phyloP scores from a whole-genome alignment of 2,113 vertebrate species.

The Mungos mungo region DNA sequence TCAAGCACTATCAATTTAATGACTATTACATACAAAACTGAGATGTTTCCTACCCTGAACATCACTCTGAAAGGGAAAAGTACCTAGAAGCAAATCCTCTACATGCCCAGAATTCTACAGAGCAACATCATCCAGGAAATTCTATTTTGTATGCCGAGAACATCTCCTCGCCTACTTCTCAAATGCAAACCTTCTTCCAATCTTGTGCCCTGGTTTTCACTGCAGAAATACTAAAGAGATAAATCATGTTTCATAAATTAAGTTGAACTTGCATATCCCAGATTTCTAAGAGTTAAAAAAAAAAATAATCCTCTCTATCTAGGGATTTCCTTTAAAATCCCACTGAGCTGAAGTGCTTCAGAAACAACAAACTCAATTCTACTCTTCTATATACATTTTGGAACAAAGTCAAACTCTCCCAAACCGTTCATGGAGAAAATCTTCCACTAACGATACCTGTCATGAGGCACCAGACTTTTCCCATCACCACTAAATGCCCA shows the following conservation, averaged over 20 bases:
- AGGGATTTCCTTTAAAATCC: constrained; percentile 1
- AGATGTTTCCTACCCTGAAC: neutral
- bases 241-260: neutral
- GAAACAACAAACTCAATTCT: constrained; percentile 3
- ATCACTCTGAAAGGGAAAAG: neutral
- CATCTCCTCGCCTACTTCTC: neutral
- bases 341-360: neutral
- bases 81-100: neutral
- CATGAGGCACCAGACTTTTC: neutral
- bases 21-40: neutral
- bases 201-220: neutral
- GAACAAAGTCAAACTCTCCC: neutral
- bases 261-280: neutral
- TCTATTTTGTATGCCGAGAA: constrained; percentile 16
- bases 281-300: neutral
- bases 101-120: neutral
- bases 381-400: neutral
- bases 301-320: constrained; percentile 5
- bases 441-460: neutral
- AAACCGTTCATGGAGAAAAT: neutral
- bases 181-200: neutral
- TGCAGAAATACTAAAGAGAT: neutral
- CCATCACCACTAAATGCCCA: neutral
- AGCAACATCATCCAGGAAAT: neutral
- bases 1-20: neutral